Percentiles rank a stretch among this genome's conserved stretches.
Conservation (phyloP, 1,140 invertebrate genomes). For the Micrasema minimum region DNA sequence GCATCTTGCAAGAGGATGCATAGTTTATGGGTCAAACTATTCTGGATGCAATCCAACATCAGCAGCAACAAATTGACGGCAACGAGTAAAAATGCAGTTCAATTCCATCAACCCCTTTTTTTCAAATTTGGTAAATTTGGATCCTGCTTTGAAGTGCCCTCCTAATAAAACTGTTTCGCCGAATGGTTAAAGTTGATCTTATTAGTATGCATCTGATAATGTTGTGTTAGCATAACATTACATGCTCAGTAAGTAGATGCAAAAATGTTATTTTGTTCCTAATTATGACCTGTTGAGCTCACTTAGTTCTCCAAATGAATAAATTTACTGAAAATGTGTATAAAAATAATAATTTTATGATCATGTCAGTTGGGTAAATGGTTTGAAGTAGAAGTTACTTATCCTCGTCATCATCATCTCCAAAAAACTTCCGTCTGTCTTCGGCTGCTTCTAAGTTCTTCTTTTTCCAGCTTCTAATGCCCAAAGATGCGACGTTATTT, state of each 20-base stretch:
- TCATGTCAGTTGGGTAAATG: background rate
- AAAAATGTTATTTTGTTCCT: background rate
- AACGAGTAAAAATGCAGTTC: background rate
- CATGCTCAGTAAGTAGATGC: background rate
- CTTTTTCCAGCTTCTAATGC: too few relatives aligned
- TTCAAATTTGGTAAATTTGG: background rate
- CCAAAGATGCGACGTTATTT: too few relatives aligned
- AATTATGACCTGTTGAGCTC: background rate
- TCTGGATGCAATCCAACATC: background rate
- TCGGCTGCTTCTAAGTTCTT: too few relatives aligned
- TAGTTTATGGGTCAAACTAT: constrained; percentile 17
- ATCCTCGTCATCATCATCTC: background rate
- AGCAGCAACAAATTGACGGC: background rate
- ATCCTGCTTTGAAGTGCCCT: background rate
- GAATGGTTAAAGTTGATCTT: too few relatives aligned
- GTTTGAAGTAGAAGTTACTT: background rate
- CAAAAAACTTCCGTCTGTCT: background rate
- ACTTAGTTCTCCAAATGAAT: background rate
- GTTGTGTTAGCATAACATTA: background rate
- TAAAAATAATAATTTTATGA: background rate
- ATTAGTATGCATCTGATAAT: constrained; percentile 13
- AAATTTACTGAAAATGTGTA: too few relatives aligned
- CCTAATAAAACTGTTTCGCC: background rate
- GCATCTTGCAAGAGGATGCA: constrained; percentile 38
- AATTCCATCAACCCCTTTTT: background rate